Base-by-base conservation (phyloP, 2,113 vertebrate genomes). In the Brachyistius frenatus region DNA sequence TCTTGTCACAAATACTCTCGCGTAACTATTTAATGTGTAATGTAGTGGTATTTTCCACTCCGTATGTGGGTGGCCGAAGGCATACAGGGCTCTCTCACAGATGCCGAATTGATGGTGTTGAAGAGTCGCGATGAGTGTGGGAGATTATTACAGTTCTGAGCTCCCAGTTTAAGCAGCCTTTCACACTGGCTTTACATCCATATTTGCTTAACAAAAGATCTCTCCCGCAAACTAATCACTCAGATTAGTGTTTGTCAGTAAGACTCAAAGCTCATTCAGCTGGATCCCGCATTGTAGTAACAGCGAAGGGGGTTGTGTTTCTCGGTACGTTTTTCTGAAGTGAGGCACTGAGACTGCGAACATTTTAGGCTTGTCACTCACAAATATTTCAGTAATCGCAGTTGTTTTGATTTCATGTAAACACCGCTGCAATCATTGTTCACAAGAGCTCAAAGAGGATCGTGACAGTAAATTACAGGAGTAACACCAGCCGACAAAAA, bases 181-280 rank as follows among this genome's bases (percentile, higher is more conserved):
- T 57, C 58, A 63, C 60, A 0, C 13, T 53, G 39, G n/a, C 49
- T 83, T 73, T 76, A 49, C 30, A 60, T 70, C 35, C 39, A 66
- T 81, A 56, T 88, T 88, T 77, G 32, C 31, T 80, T 75, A 56
- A 84, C 80, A 85, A 86, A 76, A 69, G 3, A 78, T 44, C 50
- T 30, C 61, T 74, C 67, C 71, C 64, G 68, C 78, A 74, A 46
- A 53, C 47, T 77, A 79, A 37, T 76, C 36, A 49, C 7, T 81
- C 53, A 85, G 54, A 67, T 80, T 55, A 67, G 47, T 67, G 5
- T 33, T 81, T 50, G 46, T 62, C 16, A 7, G 44, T 13, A 36
- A 57, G n/a, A 39, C 4, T 47, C 1, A 74, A 62, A 56, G 44
- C 52, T 61, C 31, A 49, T 44, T 72, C 46, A 64, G 74, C 70